These are phyloP conservation scores for Drosophila nigricruria DNA, from an alignment of 2,888 invertebrate genomes.

Conservation along the genomic window DNA sequence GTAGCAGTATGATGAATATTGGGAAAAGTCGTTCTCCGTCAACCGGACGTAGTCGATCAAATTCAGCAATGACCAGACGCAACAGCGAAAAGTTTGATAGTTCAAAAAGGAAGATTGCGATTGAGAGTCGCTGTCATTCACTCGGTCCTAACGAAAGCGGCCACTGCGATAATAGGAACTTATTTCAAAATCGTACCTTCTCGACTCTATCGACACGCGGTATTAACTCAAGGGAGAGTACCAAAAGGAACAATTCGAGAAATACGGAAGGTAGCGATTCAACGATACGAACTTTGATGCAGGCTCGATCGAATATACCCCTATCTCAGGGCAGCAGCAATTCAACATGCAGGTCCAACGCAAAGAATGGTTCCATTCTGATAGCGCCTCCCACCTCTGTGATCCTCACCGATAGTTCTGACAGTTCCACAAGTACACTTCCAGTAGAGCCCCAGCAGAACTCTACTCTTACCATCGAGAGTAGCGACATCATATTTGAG, in stretches of 20 bases:
- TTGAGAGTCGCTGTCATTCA: neutral
- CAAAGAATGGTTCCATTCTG: accelerated
- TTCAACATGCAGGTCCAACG: neutral
- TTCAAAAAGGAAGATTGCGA: neutral
- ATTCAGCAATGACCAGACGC: accelerated
- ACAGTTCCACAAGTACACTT: neutral
- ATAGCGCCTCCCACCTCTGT: neutral
- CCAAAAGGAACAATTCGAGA: accelerated
- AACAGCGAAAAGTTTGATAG: neutral
- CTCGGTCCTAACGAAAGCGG: accelerated
- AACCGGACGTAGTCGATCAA: neutral
- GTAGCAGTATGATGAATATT: neutral
- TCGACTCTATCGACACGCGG: neutral
- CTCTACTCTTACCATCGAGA: neutral
- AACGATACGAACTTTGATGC: neutral
- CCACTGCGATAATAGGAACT: neutral
- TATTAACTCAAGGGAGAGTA: too few species aligned
- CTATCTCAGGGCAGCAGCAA: neutral
- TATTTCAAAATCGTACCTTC: neutral
- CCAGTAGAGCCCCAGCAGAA: accelerated
- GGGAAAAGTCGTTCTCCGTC: accelerated
- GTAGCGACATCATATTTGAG: neutral
- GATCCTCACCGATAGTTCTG: neutral
- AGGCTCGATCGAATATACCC: neutral
- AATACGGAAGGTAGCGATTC: neutral